phyloP scores from a whole-genome alignment of 2,888 invertebrate species.

The Ornithoptera alexandrae region DNA sequence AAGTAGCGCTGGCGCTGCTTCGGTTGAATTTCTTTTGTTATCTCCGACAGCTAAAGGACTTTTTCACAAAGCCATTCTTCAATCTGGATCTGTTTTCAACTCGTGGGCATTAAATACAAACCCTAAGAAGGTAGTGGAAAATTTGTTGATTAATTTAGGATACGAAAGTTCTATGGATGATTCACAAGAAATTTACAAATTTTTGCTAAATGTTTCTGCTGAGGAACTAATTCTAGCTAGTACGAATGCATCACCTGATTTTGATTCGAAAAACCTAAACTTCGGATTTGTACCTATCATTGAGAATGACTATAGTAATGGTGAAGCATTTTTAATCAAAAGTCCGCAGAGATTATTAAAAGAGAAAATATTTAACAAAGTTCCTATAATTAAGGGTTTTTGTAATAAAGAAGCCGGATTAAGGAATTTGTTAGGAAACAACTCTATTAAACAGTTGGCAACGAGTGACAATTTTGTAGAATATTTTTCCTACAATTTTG shows the following conservation, averaged over 20 bases:
- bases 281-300: constrained; percentile 54
- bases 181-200: constrained; percentile 39
- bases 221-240: constrained; percentile 35
- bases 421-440: constrained; percentile 43
- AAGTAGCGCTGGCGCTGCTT: constrained; percentile 52
- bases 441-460: constrained; percentile 39
- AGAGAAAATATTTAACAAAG: constrained; percentile 51
- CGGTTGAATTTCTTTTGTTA: constrained; percentile 51
- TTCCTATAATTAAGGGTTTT: constrained; percentile 73
- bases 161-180: constrained; percentile 42
- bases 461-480: constrained; percentile 42
- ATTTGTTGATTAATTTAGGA: constrained; percentile 42
- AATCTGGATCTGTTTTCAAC: constrained; percentile 54
- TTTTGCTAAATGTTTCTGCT: constrained; percentile 38
- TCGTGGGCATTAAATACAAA: constrained; percentile 50
- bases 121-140: constrained; percentile 37
- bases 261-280: constrained; percentile 37
- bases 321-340: constrained; percentile 44
- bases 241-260: constrained; percentile 35
- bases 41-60: constrained; percentile 48
- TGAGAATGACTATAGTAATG: constrained; percentile 49
- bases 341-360: constrained; percentile 61
- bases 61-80: constrained; percentile 56
- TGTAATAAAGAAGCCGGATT: constrained; percentile 67
- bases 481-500: constrained; percentile 41